phyloP scores from a whole-genome alignment of 2,113 vertebrate species.

The Hippoglossus stenolepis region DNA sequence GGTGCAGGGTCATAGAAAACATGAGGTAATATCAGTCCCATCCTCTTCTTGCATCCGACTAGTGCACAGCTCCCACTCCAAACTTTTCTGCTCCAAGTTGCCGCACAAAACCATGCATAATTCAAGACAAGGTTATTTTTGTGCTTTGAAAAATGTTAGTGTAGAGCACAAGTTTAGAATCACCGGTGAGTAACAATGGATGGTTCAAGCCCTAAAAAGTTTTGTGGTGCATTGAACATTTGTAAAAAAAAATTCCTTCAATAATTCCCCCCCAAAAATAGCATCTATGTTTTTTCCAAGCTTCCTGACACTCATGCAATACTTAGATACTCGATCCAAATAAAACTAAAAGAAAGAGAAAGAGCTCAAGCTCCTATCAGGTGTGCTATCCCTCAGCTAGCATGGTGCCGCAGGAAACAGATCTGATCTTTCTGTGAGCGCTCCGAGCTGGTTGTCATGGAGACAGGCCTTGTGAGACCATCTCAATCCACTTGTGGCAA shows the following conservation, averaged over 20 bases:
- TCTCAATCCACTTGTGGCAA: slow-evolving; percentile 67
- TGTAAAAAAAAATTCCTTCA: too few relatives aligned
- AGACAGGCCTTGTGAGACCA: slow-evolving; percentile 70
- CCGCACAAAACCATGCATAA: slow-evolving; percentile 46
- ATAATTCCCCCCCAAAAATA: too few relatives aligned
- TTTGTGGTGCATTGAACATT: neutral
- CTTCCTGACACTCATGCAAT: too few relatives aligned
- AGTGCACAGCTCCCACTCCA: slow-evolving; percentile 9
- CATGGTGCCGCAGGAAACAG: slow-evolving; percentile 52
- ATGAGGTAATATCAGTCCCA: slow-evolving; percentile 59
- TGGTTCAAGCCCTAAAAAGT: slow-evolving; percentile 6
- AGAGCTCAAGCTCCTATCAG: slow-evolving; percentile 28
- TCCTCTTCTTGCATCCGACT: slow-evolving; percentile 31
- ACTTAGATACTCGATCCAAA: neutral
- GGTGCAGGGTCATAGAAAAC: slow-evolving; percentile 58
- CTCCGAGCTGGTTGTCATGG: slow-evolving; percentile 72
- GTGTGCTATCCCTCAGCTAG: slow-evolving; percentile 37
- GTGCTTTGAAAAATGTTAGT: slow-evolving; percentile 15
- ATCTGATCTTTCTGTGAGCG: slow-evolving; percentile 52
- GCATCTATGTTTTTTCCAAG: too few relatives aligned
- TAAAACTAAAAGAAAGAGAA: slow-evolving; percentile 21
- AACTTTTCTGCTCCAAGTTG: slow-evolving; percentile 38
- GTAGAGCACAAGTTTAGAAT: slow-evolving; percentile 5
- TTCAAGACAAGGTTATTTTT: slow-evolving; percentile 45
- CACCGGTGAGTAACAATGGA: slow-evolving; percentile 13